Base-by-base conservation (phyloP, 2,797 vertebrate species). In the Scolopax bukidnonensis region DNA sequence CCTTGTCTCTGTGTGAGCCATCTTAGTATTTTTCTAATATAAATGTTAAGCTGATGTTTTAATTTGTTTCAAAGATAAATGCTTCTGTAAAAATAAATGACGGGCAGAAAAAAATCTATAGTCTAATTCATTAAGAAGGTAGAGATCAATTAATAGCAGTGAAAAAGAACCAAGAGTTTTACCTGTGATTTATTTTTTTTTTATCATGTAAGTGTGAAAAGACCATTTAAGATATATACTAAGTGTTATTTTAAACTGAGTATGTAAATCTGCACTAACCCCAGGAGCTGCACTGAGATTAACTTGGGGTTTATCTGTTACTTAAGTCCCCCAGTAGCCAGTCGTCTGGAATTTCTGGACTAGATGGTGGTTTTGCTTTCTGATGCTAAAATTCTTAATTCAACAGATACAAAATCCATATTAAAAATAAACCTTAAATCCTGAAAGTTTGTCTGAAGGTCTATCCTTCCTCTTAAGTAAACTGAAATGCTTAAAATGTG, bases 11-110 rank as follows among this genome's bases (percentile, higher is more conserved):
- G 3, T 28, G 28, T 81, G 43, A 89, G 6, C 54, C 20, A 41
- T 56, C 51, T 71, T 41, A 43, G 5, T 30, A 8, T 77, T 89
- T 71, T 70, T 74, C 16, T 32, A 64, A 43, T 38, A 28, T 28
- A 48, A 60, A 32, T 27, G 28, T 38, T 32, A 89, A 74, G 11
- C 23, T 77, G 36, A 74, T 70, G 68, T 83, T 79, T 56, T 36
- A 19, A 53, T 57, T 90, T 56, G 17, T 79, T 92, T 90, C 33
- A 28, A 51, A 80, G 77, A 45, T 21, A 48, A 87, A 50, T 71
- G 27, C 11, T 68, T 48, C 9, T 60, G 4, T 64, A 54, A 70
- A 87, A 87, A 16, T 28, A 93, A 71, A n/a, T 20, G 23, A 50
- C 57, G 17, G 30, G 11, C 36, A 80, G 69, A 67, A 77, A 86